Conservation (phyloP, 2,113 vertebrate species). For the Notechis scutatus region DNA sequence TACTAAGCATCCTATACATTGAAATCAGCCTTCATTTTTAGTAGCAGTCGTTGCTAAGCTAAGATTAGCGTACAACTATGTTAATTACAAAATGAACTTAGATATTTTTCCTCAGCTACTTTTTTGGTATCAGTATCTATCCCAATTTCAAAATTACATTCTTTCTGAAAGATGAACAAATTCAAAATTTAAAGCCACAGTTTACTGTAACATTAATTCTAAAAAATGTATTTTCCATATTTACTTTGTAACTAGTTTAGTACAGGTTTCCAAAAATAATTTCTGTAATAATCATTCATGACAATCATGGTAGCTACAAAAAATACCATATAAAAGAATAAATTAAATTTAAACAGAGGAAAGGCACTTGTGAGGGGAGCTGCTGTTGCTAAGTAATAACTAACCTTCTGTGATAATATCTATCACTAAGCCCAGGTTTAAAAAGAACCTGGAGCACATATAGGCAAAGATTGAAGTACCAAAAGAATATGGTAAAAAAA, state of each 20-base stretch:
- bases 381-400: neutral
- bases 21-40: neutral
- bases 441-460: neutral
- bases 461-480: neutral
- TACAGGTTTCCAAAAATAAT: neutral
- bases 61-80: neutral
- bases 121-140: neutral
- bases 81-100: neutral
- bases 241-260: neutral
- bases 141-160: neutral
- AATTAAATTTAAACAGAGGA: slow-evolving; percentile 5
- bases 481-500: neutral
- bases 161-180: neutral
- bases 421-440: neutral
- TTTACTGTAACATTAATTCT: neutral
- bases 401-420: slow-evolving; percentile 3
- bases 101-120: neutral
- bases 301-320: slow-evolving; percentile 7
- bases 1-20: neutral
- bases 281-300: neutral
- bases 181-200: neutral
- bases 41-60: neutral
- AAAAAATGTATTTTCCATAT: neutral
- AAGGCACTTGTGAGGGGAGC: neutral
- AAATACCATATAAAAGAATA: slow-evolving; percentile 18